These are phyloP conservation scores for Candoia aspera DNA, from an alignment of 2,113 vertebrate species.

Conservation along the genomic window DNA sequence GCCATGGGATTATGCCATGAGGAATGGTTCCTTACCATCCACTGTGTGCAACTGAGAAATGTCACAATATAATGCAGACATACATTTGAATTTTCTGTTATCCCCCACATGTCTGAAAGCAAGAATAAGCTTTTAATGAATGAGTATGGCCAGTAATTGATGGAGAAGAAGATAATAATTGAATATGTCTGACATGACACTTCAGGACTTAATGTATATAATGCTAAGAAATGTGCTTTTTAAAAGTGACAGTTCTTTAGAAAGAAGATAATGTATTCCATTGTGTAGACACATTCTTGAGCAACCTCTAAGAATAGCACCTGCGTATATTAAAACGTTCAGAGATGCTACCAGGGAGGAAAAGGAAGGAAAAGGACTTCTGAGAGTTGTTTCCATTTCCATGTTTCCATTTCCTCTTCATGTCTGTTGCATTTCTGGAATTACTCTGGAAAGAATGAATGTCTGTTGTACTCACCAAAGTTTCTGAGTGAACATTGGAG, in stretches of 20 bases:
- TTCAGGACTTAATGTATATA: conserved; percentile 43
- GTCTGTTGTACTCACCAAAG: neutral
- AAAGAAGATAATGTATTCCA: conserved; percentile 42
- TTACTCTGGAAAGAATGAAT: neutral
- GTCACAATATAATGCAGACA: neutral
- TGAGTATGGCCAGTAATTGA: neutral
- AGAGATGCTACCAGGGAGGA: conserved; percentile 9
- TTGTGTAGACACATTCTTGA: conserved; percentile 39
- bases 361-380: neutral
- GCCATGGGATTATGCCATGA: neutral
- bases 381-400: neutral
- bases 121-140: neutral
- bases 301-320: conserved; percentile 39
- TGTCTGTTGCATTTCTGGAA: neutral
- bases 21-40: neutral
- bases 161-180: conserved; percentile 17
- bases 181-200: neutral
- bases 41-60: neutral
- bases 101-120: neutral
- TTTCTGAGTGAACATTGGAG: neutral
- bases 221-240: conserved; percentile 27
- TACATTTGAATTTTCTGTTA: neutral
- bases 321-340: conserved; percentile 22
- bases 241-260: conserved; percentile 46
- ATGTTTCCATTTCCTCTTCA: neutral